A percentile compares a stretch with the other conserved stretches of the same genome.
Evolutionary conservation across 2,113 vertebrate genomes (phyloP).

Genomic region (Phalacrocorax carbo): DNA sequence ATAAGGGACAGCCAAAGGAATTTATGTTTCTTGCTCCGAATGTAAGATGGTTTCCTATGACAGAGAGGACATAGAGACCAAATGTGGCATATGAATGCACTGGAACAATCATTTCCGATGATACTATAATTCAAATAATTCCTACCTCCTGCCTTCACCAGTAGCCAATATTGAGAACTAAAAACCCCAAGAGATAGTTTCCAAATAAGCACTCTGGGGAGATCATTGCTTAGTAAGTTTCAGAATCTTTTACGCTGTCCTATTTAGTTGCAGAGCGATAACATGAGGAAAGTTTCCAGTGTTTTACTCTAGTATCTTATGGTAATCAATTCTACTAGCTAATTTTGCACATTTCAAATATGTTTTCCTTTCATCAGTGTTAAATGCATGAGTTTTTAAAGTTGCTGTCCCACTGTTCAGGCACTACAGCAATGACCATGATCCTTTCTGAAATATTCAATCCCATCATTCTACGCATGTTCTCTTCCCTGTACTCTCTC

Average conservation of each 20-base stretch:
- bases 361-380: background rate
- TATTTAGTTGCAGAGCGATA: background rate
- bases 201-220: background rate
- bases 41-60: conserved; percentile 4
- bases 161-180: background rate
- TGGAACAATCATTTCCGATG: background rate
- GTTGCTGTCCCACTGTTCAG: background rate
- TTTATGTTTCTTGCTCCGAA: background rate
- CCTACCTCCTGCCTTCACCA: background rate
- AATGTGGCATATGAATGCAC: background rate
- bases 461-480: background rate
- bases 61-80: background rate
- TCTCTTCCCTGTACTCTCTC: background rate
- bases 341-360: background rate
- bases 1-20: background rate
- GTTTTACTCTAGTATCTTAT: background rate
- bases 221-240: background rate
- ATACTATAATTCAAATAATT: background rate
- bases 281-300: background rate
- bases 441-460: background rate
- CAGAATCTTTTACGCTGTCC: background rate
- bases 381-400: background rate
- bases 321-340: background rate
- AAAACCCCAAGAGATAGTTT: background rate
- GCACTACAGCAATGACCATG: background rate